Evolutionary conservation across 2,113 vertebrate species (phyloP).

Genomic region (Pelobates fuscus): DNA sequence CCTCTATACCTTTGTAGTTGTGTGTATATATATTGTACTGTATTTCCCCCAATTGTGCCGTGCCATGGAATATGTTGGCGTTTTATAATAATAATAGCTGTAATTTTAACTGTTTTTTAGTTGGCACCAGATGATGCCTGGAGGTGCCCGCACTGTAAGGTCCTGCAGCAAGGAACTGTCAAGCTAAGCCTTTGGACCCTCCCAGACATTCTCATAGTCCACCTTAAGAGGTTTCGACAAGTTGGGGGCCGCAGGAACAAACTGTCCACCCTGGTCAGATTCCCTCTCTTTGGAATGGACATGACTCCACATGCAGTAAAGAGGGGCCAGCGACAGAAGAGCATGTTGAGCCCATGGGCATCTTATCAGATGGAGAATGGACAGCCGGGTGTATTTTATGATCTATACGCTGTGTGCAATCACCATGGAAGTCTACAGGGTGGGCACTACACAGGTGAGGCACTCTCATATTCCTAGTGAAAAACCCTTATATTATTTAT

Average conservation of each 20-base stretch:
- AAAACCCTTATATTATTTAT: too few species aligned
- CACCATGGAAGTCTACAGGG: conserved; percentile 96
- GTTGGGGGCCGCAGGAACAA: conserved; percentile 89
- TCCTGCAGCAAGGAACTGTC: conserved; percentile 91
- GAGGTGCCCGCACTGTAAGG: conserved; percentile 92
- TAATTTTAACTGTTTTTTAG: conserved; percentile 60
- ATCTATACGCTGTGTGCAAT: conserved; percentile 94
- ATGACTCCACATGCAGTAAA: conserved; percentile 91
- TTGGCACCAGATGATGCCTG: conserved; percentile 93
- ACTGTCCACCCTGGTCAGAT: conserved; percentile 88
- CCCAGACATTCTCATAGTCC: conserved; percentile 94
- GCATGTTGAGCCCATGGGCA: conserved; percentile 56
- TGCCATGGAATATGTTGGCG: too few species aligned
- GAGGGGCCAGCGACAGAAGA: conserved; percentile 62
- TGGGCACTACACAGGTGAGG: conserved; percentile 94
- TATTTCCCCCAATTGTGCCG: too few species aligned
- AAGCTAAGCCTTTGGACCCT: conserved; percentile 97
- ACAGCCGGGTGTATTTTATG: conserved; percentile 80
- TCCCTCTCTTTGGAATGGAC: conserved; percentile 84
- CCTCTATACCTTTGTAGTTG: too few species aligned
- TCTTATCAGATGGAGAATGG: conserved; percentile 57
- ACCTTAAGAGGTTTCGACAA: conserved; percentile 94
- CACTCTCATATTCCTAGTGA: neutral
- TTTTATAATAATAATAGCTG: too few species aligned
- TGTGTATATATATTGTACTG: too few species aligned